phyloP scores from a whole-genome alignment of 1,140 invertebrate genomes.

The Armadillidium nasatum region DNA sequence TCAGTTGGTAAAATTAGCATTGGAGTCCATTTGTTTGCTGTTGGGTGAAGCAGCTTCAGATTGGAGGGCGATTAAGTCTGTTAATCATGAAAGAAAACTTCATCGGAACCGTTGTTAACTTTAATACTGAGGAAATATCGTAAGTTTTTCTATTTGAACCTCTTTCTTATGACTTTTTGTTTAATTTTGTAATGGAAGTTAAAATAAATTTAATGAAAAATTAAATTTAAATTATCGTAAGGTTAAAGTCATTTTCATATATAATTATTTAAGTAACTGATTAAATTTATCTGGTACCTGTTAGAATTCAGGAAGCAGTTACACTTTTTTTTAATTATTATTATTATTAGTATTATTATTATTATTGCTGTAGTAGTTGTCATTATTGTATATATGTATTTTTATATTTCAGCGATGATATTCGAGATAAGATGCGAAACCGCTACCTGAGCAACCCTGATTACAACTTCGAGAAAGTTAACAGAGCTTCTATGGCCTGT shows the following conservation, averaged over 20 bases:
- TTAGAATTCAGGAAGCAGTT: no score
- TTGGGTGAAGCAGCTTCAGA: slow-evolving; percentile 95
- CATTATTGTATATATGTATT: not conserved
- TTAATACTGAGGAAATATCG: slow-evolving; percentile 95
- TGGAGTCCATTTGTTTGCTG: slow-evolving; percentile 97
- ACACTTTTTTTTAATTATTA: no score
- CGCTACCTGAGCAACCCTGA: slow-evolving; percentile 94
- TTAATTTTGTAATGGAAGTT: no score
- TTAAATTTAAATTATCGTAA: no score
- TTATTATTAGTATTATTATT: no score
- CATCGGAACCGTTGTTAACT: slow-evolving; percentile 99
- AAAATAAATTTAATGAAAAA: no score
- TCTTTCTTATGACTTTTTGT: not conserved
- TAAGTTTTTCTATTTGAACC: slow-evolving; percentile 65
- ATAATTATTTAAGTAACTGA: no score
- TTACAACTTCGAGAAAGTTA: slow-evolving; percentile 99
- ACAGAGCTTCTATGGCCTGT: slow-evolving; percentile 96
- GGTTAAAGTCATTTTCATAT: no score
- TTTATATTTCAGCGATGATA: slow-evolving; percentile 71
- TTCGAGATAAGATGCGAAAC: slow-evolving; percentile 91
- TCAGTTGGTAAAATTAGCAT: slow-evolving; percentile 90
- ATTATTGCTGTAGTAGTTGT: no score
- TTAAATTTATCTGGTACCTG: no score
- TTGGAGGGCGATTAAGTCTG: slow-evolving; percentile 95
- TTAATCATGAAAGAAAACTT: slow-evolving; percentile 99